These are phyloP conservation scores for Gallinago undulata DNA, from an alignment of 2,113 vertebrate species.

Conservation along the genomic window DNA sequence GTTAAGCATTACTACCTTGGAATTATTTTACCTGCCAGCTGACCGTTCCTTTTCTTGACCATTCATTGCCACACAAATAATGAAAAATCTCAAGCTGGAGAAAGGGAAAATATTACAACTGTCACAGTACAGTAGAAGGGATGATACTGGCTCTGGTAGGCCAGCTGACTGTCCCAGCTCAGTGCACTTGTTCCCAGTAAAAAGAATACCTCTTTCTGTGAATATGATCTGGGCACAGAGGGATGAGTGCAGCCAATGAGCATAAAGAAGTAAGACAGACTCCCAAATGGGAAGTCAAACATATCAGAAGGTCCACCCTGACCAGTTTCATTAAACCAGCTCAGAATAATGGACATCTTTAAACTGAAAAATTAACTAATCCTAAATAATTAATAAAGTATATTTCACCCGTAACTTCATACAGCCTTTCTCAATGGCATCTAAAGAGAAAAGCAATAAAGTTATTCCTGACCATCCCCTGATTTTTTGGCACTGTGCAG, in stretches of 20 bases:
- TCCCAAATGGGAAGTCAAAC: not conserved
- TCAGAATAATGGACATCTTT: not conserved
- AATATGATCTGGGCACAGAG: not conserved
- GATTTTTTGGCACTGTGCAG: not conserved
- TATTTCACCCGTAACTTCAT: not conserved
- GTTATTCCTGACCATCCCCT: not conserved
- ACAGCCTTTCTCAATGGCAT: not conserved
- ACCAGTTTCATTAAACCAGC: not conserved
- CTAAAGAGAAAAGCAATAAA: not conserved
- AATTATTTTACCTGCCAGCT: not conserved
- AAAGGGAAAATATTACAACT: not conserved
- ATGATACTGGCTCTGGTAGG: not conserved
- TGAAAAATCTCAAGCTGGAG: not conserved
- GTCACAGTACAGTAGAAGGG: not conserved
- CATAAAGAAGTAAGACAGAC: not conserved
- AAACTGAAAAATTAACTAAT: not conserved
- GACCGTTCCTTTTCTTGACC: not conserved
- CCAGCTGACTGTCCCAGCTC: not conserved
- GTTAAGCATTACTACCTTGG: not conserved
- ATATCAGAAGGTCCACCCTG: not conserved
- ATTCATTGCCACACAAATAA: not conserved
- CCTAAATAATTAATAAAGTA: not conserved
- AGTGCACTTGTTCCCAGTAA: not conserved
- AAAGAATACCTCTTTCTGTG: not conserved
- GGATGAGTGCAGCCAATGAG: not conserved